A percentile compares a stretch with the other conserved stretches of the same genome.
phyloP scores from a whole-genome alignment of 1,140 invertebrate genomes.

The Camponotus pennsylvanicus region DNA sequence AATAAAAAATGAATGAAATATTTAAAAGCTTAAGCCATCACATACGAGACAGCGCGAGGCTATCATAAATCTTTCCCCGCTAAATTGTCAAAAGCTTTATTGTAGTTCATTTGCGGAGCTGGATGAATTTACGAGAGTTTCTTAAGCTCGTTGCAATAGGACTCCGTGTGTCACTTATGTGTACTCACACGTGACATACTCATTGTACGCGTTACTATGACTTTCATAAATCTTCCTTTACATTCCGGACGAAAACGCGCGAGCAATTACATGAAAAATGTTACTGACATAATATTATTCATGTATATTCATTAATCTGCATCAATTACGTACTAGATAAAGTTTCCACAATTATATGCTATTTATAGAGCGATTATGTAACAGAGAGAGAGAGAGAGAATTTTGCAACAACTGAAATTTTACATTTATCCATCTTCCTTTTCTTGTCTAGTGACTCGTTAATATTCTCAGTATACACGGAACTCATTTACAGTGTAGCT shows the following conservation, averaged over 20 bases:
- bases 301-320: neutral
- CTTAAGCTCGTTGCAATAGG: constrained; percentile 62
- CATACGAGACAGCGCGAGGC: neutral
- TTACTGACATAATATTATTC: neutral
- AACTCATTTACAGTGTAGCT: neutral
- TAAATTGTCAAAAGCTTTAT: constrained; percentile 64
- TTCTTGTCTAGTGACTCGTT: neutral
- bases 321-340: neutral
- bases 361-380: neutral
- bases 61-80: constrained; percentile 51
- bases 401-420: neutral
- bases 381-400: neutral
- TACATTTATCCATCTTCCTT: neutral
- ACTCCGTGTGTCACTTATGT: constrained; percentile 44
- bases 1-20: constrained; percentile 48
- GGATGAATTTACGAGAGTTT: constrained; percentile 64
- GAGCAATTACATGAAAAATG: constrained; percentile 42
- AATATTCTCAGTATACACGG: neutral
- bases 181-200: constrained; percentile 46
- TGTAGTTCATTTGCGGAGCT: constrained; percentile 46
- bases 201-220: constrained; percentile 25
- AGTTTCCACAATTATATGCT: neutral
- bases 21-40: constrained; percentile 53
- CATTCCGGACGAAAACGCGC: neutral
- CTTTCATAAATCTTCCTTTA: constrained; percentile 56